Conservation (phyloP, 1,140 invertebrate species). For the Gonioctena quinquepunctata region DNA sequence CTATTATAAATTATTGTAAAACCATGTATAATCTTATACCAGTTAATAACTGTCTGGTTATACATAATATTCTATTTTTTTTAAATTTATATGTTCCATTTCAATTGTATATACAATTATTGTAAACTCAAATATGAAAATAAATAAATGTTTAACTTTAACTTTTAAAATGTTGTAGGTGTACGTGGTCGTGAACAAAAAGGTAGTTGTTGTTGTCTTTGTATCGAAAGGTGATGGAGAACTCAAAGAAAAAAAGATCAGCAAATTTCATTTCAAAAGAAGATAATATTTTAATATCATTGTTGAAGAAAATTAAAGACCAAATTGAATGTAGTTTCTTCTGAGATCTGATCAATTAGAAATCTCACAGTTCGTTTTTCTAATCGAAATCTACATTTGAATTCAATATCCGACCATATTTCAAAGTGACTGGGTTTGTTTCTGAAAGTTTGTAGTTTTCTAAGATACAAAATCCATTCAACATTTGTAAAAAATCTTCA, state of each 20-base stretch:
- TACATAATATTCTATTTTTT: no score
- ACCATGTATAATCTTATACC: no score
- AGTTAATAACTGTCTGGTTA: no score
- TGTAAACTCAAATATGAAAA: no score
- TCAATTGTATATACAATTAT: no score
- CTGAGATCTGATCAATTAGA: neutral
- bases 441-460: neutral
- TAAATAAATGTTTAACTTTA: no score
- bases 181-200: no score
- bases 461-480: neutral
- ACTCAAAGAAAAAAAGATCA: neutral
- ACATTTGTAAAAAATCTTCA: neutral
- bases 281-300: conserved; percentile 8
- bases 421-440: neutral
- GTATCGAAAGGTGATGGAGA: no score
- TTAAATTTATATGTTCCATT: no score
- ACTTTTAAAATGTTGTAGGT: no score
- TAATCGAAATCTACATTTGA: neutral
- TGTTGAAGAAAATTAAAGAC: conserved; percentile 12
- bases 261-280: conserved; percentile 17
- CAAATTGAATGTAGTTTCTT: conserved; percentile 13
- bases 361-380: neutral
- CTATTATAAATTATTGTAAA: no score
- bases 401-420: neutral
- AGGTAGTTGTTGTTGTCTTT: no score